Percentiles rank a stretch among this genome's conserved stretches.
These are phyloP conservation scores for Strigamia transsilvanica DNA, from an alignment of 2,888 invertebrate species.

Conservation along the genomic window DNA sequence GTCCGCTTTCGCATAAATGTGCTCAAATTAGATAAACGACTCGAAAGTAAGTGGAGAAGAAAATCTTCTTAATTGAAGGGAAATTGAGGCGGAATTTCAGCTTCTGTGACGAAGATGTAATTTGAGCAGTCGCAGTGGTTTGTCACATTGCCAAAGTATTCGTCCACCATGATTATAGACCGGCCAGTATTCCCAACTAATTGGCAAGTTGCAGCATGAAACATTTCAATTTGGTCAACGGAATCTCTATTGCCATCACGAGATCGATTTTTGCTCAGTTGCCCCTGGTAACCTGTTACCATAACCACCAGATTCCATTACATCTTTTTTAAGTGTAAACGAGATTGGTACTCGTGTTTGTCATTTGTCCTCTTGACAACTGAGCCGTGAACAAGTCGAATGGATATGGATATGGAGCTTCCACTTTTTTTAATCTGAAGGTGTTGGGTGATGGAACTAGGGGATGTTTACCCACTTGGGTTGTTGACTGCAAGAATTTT, in stretches of 20 bases:
- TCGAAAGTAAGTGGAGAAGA: constrained; percentile 17
- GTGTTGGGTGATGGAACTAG: no score
- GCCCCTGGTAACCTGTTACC: background rate
- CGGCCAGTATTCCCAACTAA: no score
- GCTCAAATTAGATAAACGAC: constrained; percentile 28
- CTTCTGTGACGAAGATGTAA: background rate
- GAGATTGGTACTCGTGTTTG: constrained; percentile 42
- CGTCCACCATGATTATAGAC: background rate
- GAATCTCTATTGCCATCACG: constrained; percentile 10
- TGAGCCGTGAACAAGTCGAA: background rate
- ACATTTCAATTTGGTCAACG: constrained; percentile 22
- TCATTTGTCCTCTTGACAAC: constrained; percentile 35
- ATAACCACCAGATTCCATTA: constrained; percentile 39
- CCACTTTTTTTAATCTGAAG: background rate
- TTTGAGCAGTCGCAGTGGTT: background rate
- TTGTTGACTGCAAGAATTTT: constrained; percentile 2
- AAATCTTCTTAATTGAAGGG: constrained; percentile 17
- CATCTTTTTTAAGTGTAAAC: constrained; percentile 31
- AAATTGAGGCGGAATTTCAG: background rate
- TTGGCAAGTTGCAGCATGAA: background rate
- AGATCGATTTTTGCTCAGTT: constrained; percentile 16
- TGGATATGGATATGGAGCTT: background rate
- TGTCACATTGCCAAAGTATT: background rate
- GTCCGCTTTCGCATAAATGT: background rate
- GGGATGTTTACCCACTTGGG: background rate